Percentiles rank a stretch among this genome's conserved stretches.
Conservation (phyloP, 2,797 vertebrate genomes). For the Hylomyscus alleni region DNA sequence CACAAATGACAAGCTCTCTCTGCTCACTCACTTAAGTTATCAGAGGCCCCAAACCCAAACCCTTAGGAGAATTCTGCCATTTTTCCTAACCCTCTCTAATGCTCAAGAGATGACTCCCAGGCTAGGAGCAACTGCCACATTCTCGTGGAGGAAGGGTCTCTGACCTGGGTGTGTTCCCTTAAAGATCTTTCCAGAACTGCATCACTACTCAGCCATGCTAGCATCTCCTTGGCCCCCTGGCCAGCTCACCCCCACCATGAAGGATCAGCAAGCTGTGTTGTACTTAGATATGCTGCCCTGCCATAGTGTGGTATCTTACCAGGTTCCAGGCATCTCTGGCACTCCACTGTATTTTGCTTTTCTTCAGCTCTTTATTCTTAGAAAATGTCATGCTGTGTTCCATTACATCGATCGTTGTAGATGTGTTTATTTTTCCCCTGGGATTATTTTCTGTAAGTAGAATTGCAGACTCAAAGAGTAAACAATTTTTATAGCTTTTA, state of each 20-base stretch:
- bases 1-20: neutral
- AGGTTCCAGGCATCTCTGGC: neutral
- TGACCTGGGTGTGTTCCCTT: neutral
- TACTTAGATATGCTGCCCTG: rapidly evolving
- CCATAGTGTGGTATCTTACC: rapidly evolving
- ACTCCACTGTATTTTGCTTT: neutral
- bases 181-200: neutral
- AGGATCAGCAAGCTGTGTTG: neutral
- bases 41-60: neutral
- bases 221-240: neutral
- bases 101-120: neutral
- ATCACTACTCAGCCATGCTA: rapidly evolving
- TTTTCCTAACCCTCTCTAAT: neutral
- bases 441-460: neutral
- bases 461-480: neutral
- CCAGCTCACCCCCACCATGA: rapidly evolving
- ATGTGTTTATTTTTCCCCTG: neutral
- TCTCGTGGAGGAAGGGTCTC: neutral
- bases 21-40: neutral
- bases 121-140: neutral
- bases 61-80: too few relatives aligned
- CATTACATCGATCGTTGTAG: neutral
- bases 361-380: neutral
- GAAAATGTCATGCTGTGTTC: neutral
- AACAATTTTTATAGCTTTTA: neutral